Evolutionary conservation across 2,797 vertebrate species (phyloP).

Genomic region (Ambastaia sidthimunki): DNA sequence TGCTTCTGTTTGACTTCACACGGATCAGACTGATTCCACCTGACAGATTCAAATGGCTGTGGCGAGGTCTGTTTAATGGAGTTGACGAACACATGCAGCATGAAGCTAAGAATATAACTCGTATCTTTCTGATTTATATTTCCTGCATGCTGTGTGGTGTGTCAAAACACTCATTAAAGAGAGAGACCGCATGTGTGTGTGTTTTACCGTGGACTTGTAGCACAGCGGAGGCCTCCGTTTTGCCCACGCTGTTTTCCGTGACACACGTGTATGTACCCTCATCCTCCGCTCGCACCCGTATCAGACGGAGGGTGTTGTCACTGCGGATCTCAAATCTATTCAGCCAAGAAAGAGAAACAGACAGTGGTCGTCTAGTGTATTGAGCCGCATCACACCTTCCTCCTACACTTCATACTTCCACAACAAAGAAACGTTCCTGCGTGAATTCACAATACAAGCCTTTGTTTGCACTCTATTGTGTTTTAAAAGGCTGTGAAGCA

Average conservation of each 20-base stretch:
- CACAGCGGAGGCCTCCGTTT: conserved; percentile 87
- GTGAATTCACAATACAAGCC: background rate
- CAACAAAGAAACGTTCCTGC: background rate
- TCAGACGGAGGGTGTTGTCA: conserved; percentile 87
- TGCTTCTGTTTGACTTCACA: conserved; percentile 62
- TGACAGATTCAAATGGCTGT: conserved; percentile 51
- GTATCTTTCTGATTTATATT: conserved; percentile 41
- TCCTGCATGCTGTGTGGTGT: conserved; percentile 47
- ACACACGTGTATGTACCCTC: conserved; percentile 94
- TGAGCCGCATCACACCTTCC: conserved; percentile 27
- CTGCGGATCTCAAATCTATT: conserved; percentile 90
- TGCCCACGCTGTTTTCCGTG: conserved; percentile 94
- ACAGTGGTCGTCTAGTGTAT: conserved; percentile 15
- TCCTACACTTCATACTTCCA: background rate
- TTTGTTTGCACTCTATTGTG: conserved; percentile 4
- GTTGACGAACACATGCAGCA: conserved; percentile 55
- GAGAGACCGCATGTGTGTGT: conserved; percentile 40
- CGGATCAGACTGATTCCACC: conserved; percentile 49
- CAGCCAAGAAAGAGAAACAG: conserved; percentile 47
- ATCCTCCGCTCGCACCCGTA: conserved; percentile 84
- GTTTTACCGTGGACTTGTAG: conserved; percentile 88
- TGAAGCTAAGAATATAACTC: conserved; percentile 45
- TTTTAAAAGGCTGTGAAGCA: background rate
- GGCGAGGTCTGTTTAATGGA: conserved; percentile 57
- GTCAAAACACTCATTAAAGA: conserved; percentile 49